phyloP scores from a whole-genome alignment of 2,888 invertebrate genomes.

The Pheosia gnoma region DNA sequence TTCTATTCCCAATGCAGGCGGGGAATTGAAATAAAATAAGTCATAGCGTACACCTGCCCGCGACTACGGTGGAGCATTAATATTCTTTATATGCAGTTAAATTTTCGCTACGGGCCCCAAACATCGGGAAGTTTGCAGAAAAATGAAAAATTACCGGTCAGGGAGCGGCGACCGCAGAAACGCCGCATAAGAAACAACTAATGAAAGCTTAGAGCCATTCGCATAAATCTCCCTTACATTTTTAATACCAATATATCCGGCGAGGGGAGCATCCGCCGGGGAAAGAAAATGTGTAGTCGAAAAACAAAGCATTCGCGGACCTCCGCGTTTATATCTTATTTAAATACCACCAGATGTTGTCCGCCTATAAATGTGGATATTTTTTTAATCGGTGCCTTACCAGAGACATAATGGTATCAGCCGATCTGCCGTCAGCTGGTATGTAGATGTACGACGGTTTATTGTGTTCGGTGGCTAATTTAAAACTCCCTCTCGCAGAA shows the following conservation, averaged over 20 bases:
- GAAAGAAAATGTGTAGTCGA: conserved; percentile 67
- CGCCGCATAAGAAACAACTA: conserved; percentile 81
- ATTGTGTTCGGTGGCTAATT: conserved; percentile 78
- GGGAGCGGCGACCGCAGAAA: conserved; percentile 80
- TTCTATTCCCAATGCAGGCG: conserved; percentile 64
- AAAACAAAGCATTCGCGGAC: conserved; percentile 75
- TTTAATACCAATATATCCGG: conserved; percentile 83
- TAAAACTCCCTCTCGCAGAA: conserved; percentile 68
- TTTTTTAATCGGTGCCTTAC: conserved; percentile 81
- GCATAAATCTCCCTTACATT: conserved; percentile 84
- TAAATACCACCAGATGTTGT: conserved; percentile 82
- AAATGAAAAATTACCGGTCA: conserved; percentile 84
- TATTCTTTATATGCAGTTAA: conserved; percentile 83
- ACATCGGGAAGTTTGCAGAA: conserved; percentile 78
- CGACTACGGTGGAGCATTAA: conserved; percentile 69
- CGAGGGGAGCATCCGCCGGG: conserved; percentile 74
- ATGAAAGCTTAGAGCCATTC: conserved; percentile 84
- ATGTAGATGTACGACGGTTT: conserved; percentile 76
- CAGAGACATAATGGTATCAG: conserved; percentile 82
- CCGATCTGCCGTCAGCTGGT: conserved; percentile 82
- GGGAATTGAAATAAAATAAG: conserved; percentile 76
- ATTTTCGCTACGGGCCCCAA: conserved; percentile 66
- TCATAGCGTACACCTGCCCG: conserved; percentile 78
- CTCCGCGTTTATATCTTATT: conserved; percentile 81
- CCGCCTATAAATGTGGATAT: conserved; percentile 79